Evolutionary conservation across 2,888 invertebrate genomes (phyloP), one percentile per base, ranked within the genome.

Genomic region (Biston stratarius): DNA sequence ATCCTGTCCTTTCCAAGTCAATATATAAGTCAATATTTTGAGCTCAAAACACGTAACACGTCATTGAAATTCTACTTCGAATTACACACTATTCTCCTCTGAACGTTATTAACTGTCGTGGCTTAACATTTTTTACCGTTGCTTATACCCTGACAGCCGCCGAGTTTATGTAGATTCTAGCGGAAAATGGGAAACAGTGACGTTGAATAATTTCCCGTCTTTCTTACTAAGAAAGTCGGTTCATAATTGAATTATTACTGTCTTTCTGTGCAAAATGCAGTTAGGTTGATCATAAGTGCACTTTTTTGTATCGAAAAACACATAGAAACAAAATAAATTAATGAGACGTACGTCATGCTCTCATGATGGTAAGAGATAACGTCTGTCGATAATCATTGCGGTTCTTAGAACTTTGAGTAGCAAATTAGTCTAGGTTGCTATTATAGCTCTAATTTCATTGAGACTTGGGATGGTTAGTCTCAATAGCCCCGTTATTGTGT

Each of bases 161-260:
- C 12, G 36, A 58, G 47, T 52, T 66, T 40, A 57, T 52, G 55
- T 51, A 47, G 45, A 15, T 57, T 15, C 56, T 53, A 42, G 61
- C 47, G 61, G 66, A 61, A 67, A 57, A 61, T 66, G 48, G 58
- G 52, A 67, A 47, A 65, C 55, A 44, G 61, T 47, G 52, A 47
- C 58, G 45, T 40, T 48, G 57, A 66, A 61, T 66, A 40, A 61
- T 67, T 61, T 47, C 47, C 15, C n/a, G 24, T 52, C 58, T 33
- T 34, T 42, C 58, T 42, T 40, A 57, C 55, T 47, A 40, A 14
- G 58, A 33, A 42, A 42, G 42, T 48, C 51, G 45, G 24, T 14
- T 61, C 40, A 61, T 61, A 51, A 56, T 55, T 36, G 15, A 66
- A 49, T 55, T 55, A 55, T 55, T 57, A 51, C 40, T 9, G 49